Evolutionary conservation across 2,888 invertebrate genomes (phyloP).

Genomic region (Tipula lateralis): DNA sequence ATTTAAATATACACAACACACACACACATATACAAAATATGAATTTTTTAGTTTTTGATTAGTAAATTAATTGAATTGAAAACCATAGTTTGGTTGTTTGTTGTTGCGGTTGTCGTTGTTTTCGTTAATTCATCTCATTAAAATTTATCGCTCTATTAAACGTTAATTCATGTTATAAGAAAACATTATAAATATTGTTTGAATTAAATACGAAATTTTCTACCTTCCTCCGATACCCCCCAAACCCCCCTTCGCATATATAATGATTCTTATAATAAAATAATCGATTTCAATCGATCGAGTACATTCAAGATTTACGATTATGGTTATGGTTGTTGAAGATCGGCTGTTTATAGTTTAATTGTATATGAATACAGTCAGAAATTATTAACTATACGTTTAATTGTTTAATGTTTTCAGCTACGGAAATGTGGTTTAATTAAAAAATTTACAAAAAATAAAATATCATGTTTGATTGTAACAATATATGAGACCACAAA

Average conservation of each 20-base stretch:
- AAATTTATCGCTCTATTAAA: not conserved
- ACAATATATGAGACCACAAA: not conserved
- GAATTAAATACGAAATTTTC: not conserved
- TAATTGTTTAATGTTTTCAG: not conserved
- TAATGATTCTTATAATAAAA: not conserved
- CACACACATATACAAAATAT: not conserved
- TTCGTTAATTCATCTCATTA: not conserved
- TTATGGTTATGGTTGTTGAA: not conserved
- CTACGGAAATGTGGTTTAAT: not conserved
- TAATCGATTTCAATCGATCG: not conserved
- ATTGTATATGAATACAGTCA: not conserved
- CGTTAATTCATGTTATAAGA: not conserved
- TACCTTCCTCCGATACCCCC: not conserved
- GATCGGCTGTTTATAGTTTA: not conserved
- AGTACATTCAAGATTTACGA: not conserved
- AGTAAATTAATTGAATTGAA: constrained; percentile 1
- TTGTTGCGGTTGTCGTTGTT: not conserved
- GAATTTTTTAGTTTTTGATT: not conserved
- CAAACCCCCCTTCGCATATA: too few relatives aligned
- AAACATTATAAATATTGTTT: not conserved
- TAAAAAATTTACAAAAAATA: not conserved
- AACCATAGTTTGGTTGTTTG: not conserved
- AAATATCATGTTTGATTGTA: not conserved
- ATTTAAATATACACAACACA: not conserved
- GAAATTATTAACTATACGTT: not conserved